Percentiles rank a stretch among this genome's conserved stretches.
phyloP scores from a whole-genome alignment of 1,140 invertebrate species.

The Cyrtorhinus lividipennis region DNA sequence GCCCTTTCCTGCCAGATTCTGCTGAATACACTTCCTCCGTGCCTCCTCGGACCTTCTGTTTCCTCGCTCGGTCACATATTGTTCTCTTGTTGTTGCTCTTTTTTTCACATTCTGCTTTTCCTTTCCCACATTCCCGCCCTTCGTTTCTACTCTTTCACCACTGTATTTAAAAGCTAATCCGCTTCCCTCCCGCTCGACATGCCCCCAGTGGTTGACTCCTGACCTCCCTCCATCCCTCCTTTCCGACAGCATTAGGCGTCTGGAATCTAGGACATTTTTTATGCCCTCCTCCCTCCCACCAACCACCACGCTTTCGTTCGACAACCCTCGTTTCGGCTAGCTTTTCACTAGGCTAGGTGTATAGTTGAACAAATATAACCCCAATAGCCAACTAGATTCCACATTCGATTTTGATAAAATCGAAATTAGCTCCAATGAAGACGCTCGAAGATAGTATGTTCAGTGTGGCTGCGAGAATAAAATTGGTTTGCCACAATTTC shows the following conservation, averaged over 20 bases:
- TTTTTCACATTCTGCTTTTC: not conserved
- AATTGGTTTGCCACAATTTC: too few relatives aligned
- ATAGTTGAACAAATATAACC: too few relatives aligned
- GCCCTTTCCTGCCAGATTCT: conserved; percentile 22
- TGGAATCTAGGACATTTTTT: conserved; percentile 9
- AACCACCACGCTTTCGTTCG: too few relatives aligned
- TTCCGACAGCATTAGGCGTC: too few relatives aligned
- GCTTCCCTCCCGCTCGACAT: not conserved
- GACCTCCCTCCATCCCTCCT: not conserved
- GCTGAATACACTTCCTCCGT: conserved; percentile 21
- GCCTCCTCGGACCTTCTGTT: not conserved
- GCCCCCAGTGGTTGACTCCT: not conserved
- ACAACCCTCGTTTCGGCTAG: too few relatives aligned
- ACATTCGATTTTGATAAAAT: too few relatives aligned
- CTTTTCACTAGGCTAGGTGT: too few relatives aligned
- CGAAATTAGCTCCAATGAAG: too few relatives aligned
- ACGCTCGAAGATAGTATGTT: too few relatives aligned
- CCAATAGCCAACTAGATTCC: too few relatives aligned
- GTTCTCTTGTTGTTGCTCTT: conserved; percentile 2
- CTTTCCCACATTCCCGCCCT: not conserved
- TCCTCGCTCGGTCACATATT: conserved; percentile 4
- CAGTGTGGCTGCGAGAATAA: too few relatives aligned
- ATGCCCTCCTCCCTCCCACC: not conserved
- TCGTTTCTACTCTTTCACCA: not conserved
- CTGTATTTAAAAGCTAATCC: conserved; percentile 12